Evolutionary conservation across 2,888 invertebrate species (phyloP), one percentile per base, ranked within the genome.

Genomic region (Heliothis peltigera): DNA sequence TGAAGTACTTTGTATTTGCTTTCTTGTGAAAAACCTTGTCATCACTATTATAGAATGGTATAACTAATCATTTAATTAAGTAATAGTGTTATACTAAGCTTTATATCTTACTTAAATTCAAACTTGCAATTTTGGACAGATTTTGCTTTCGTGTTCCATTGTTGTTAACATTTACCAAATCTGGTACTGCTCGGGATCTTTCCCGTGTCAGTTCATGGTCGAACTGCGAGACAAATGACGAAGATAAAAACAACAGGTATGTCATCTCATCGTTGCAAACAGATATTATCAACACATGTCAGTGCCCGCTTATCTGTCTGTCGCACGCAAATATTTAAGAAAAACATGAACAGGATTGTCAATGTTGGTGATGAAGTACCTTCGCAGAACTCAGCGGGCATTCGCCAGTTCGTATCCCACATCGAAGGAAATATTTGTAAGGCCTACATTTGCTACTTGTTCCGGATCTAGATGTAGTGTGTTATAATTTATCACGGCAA

Each of bases 271-370:
- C 57, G 44, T 17, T 32, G 3, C 59, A 59, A 67, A 56, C 55
- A 80, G 55, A 64, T 74, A 59, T 25, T 53, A 69, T 69, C 62
- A 35, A 57, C 56, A 35, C 19, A 61, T 60, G 79, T 81, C 70
- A 76, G 64, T 66, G 79, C 17, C 64, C 81, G 62, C 70, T 81
- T 81, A 79, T 79, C 79, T 66, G 52, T 35, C 60, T 65, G 51
- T 49, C 53, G n/a, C 43, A 52, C 7, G 66, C 59, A 81, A 81
- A 77, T 80, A 79, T 80, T 80, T 81, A 57, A 47, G 56, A 66
- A 49, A 62, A 64, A 64, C 56, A 62, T 57, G 39, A 52, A 60
- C 63, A 56, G 25, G 32, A 35, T 22, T 58, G 48, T 48, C 59
- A 48, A 57, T 49, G 49, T 77, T 51, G 32, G 10, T 35, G 64